Evolutionary conservation across 2,797 vertebrate species (phyloP), one percentile per base, ranked within the genome.

Genomic region (Hylomyscus alleni): DNA sequence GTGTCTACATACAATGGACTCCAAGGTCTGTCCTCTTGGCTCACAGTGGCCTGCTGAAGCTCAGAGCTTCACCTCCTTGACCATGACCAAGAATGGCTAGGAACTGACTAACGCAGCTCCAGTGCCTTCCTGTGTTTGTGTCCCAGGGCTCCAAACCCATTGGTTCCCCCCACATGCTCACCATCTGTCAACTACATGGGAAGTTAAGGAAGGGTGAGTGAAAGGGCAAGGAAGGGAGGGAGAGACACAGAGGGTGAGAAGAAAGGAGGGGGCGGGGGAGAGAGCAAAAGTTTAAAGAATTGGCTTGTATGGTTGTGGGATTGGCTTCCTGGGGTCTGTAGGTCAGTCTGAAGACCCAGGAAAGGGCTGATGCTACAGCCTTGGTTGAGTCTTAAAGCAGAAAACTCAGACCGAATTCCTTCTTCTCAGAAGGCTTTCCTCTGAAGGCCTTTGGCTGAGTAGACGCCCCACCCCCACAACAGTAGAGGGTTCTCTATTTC

Each of bases 21-120:
- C 24, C 65, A 22, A 13, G 50, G 31, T 67, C 7, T 6, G 8
- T 17, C 20, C 24, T 72, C 78, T 5, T 0, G 2, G 47, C 37
- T 37, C 17, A 2, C 1, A 5, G 17, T 2, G 67, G 6, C 22
- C 77, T 26, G 24, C 2, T 24, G 9, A 15, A 54, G 34, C n/a
- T n/a, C n/a, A n/a, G n/a, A n/a, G n/a, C 22, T 6, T 6, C 58
- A 31, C 6, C 8, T 37, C n/a, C 0, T 0, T 2, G 3, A 3
- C 31, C 14, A 2, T 0, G 6, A 52, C 47, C 50, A 73, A 72
- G 65, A 73, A 40, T 22, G 8, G 19, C 37, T 37, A 3, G 31
- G 80, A 82, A 20, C 0, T 4, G 2, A 8, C 26, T 1, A 1
- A 1, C 2, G 34, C 37, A 87, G 1, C 37, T 19, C 60, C 15